These are phyloP conservation scores for Pandemis corylana DNA, from an alignment of 2,888 invertebrate genomes.

Conservation along the genomic window DNA sequence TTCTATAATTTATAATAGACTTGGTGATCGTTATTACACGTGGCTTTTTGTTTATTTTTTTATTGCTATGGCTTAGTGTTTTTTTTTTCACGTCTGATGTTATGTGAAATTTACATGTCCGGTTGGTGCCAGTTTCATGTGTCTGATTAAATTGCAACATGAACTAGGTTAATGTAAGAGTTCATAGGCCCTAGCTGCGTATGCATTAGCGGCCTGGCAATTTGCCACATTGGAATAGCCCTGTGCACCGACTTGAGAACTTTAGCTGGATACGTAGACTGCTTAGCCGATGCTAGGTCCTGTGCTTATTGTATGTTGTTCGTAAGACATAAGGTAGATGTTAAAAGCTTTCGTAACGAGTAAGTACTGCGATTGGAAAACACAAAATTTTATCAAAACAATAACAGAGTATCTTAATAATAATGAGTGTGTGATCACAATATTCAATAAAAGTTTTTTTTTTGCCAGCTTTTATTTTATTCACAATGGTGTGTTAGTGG, in stretches of 20 bases:
- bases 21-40: conserved; percentile 47
- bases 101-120: conserved; percentile 32
- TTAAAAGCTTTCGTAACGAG: too few species aligned
- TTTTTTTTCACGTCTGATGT: conserved; percentile 31
- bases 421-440: too few species aligned
- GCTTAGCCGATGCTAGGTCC: neutral
- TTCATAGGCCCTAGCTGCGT: conserved; percentile 11
- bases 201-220: conserved; percentile 9
- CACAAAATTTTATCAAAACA: too few species aligned
- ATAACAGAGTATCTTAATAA: too few species aligned
- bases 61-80: conserved; percentile 34
- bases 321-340: too few species aligned
- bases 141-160: neutral
- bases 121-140: neutral
- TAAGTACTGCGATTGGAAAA: too few species aligned
- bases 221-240: neutral
- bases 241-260: neutral
- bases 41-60: conserved; percentile 46
- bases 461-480: too few species aligned
- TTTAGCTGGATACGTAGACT: neutral
- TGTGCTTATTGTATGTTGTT: neutral
- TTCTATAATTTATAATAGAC: conserved; percentile 56
- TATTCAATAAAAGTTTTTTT: too few species aligned
- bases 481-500: too few species aligned
- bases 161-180: conserved; percentile 19